phyloP scores from a whole-genome alignment of 2,797 vertebrate genomes.

The Distichodus sexfasciatus region DNA sequence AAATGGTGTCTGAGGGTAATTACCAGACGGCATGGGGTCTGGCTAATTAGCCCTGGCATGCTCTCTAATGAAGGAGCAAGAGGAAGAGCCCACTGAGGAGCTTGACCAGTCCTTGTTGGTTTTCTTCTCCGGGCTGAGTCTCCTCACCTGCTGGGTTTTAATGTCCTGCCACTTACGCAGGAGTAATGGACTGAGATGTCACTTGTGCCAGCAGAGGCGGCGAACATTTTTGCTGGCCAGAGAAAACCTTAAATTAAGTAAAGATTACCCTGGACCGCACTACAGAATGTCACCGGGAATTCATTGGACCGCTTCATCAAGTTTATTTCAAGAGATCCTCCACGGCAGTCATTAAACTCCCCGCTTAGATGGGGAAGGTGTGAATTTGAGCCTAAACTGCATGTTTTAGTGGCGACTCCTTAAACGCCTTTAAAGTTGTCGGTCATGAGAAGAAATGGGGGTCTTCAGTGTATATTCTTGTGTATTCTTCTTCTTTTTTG shows the following conservation, averaged over 20 bases:
- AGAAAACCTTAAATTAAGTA: slow-evolving; percentile 13
- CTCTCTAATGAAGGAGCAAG: slow-evolving; percentile 56
- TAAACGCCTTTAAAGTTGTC: not conserved
- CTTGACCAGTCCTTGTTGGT: slow-evolving; percentile 56
- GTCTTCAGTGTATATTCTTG: slow-evolving; percentile 3
- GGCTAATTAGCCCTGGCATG: slow-evolving; percentile 54
- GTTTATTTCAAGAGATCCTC: not conserved
- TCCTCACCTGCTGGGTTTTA: slow-evolving; percentile 51
- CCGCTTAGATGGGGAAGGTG: not conserved
- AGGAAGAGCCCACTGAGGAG: slow-evolving; percentile 18
- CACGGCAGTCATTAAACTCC: not conserved
- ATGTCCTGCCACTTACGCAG: slow-evolving; percentile 45
- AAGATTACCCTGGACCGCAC: slow-evolving; percentile 2
- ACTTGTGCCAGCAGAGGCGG: not conserved
- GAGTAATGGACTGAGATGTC: slow-evolving; percentile 51
- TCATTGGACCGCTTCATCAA: not conserved
- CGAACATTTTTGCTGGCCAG: slow-evolving; percentile 6
- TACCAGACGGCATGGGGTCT: slow-evolving; percentile 54
- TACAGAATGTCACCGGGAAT: not conserved
- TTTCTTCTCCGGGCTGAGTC: slow-evolving; percentile 45
- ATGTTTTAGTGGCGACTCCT: not conserved
- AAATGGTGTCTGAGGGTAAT: slow-evolving; percentile 57
- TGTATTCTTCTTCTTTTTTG: slow-evolving; percentile 29
- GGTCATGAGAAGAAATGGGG: not conserved
- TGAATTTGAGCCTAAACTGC: slow-evolving; percentile 5